Evolutionary conservation across 2,797 vertebrate species (phyloP).

Genomic region (Champsocephalus esox): DNA sequence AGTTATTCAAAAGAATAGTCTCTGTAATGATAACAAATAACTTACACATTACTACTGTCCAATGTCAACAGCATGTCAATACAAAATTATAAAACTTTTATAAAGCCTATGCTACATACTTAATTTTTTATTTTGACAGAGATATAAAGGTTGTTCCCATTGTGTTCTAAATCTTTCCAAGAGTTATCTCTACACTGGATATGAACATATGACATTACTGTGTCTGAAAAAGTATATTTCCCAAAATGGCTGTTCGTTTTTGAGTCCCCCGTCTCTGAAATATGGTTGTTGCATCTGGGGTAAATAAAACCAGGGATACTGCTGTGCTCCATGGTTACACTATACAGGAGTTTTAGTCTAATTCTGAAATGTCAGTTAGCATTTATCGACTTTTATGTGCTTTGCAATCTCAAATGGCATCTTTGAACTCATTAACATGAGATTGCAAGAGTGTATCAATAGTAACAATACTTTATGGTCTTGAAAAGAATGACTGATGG

Average conservation of each 20-base stretch:
- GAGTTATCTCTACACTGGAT: slow-evolving; percentile 20
- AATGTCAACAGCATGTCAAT: background rate
- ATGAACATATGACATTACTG: slow-evolving; percentile 20
- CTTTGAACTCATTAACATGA: slow-evolving; percentile 43
- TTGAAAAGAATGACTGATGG: slow-evolving; percentile 58
- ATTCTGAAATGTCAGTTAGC: slow-evolving; percentile 26
- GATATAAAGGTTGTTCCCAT: background rate
- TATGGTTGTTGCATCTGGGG: background rate
- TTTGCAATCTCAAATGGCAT: slow-evolving; percentile 31
- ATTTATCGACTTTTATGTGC: slow-evolving; percentile 14
- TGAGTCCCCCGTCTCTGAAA: slow-evolving; percentile 22
- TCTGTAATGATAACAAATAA: background rate
- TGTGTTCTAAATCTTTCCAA: slow-evolving; percentile 8
- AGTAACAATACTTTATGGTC: slow-evolving; percentile 36
- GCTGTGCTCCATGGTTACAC: slow-evolving; percentile 16
- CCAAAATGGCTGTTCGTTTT: slow-evolving; percentile 17
- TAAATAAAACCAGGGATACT: slow-evolving; percentile 9
- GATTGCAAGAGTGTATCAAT: slow-evolving; percentile 41
- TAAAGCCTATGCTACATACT: background rate
- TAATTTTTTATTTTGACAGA: background rate
- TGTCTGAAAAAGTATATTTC: slow-evolving; percentile 19
- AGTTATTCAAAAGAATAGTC: background rate
- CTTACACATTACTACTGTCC: background rate
- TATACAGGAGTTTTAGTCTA: slow-evolving; percentile 9
- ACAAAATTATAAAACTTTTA: background rate